Percentiles rank a stretch among this genome's conserved stretches.
phyloP scores from a whole-genome alignment of 2,888 invertebrate species.

The Anoncus sp. region DNA sequence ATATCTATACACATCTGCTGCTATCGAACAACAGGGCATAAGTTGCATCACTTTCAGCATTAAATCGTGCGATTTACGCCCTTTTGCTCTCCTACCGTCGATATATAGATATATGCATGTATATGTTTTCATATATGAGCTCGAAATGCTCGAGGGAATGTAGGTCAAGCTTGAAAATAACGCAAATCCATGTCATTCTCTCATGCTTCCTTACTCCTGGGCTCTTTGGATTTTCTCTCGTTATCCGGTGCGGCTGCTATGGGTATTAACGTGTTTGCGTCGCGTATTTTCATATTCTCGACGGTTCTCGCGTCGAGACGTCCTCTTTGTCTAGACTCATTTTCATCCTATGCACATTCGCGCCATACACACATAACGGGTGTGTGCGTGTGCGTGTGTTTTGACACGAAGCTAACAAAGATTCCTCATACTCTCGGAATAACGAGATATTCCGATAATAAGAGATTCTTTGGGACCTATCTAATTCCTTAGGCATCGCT shows the following conservation, averaged over 20 bases:
- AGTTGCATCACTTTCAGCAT: background rate
- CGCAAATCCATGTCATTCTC: constrained; percentile 69
- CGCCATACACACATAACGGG: background rate
- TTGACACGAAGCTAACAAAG: too few species aligned
- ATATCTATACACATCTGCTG: background rate
- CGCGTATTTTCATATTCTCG: constrained; percentile 49
- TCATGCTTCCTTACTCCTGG: constrained; percentile 38
- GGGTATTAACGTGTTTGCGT: constrained; percentile 63
- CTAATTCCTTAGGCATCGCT: too few species aligned
- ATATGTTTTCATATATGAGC: constrained; percentile 6
- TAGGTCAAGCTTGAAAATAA: constrained; percentile 73
- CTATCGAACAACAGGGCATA: background rate
- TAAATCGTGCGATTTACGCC: background rate
- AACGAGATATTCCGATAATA: too few species aligned
- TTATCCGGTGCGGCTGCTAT: constrained; percentile 38
- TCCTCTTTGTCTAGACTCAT: constrained; percentile 39
- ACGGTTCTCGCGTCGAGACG: constrained; percentile 34
- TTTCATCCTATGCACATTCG: constrained; percentile 9
- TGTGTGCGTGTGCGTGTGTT: too few species aligned
- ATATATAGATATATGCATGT: background rate
- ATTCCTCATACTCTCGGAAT: background rate
- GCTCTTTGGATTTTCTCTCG: constrained; percentile 45
- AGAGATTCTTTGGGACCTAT: too few species aligned
- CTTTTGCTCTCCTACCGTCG: constrained; percentile 2
- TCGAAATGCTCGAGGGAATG: constrained; percentile 65